Evolutionary conservation across 1,140 invertebrate species (phyloP), one percentile per base, ranked within the genome.

Genomic region (Drosophila watanabei): DNA sequence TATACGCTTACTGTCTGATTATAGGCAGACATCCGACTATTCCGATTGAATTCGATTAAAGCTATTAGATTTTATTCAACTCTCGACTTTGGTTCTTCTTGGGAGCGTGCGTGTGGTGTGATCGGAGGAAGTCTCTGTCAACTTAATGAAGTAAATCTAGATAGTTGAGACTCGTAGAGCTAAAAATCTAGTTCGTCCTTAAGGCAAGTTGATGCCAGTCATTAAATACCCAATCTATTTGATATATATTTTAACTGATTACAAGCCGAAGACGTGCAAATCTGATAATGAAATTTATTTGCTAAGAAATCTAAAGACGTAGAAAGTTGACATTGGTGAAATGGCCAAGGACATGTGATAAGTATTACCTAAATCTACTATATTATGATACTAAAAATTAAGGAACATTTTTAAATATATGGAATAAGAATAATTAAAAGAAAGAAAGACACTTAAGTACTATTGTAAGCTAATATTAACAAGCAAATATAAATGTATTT

Each of bases 1-100:
- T 51, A 66, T 56, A 58, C 56, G 33, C 48, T 63, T 63, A 63
- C 1, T 71, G 63, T 69, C 68, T 69, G 68, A 69, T 69, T 56
- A 56, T 13, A 32, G 10, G 18, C 49, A 71, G 68, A 71, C 64
- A 54, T 30, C 4, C 20, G 14, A 32, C 37, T 6, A 43, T 20
- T 18, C n/a, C 37, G 30, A 70, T 54, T 54, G 52, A 54, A 66
- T 18, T 30, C 30, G 61, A 70, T 70, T 70, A 70, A 66, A 70
- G 37, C n/a, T 64, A 37, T 64, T 69, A 39, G 16, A 16, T 35
- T 45, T 24, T 46, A 37, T 46, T 56, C 24, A 68, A 24, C 24
- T 46, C 33, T 66, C 4, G 35, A 71, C 63, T 69, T 71, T 71
- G 39, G 2, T 16, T 32, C 52, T 39, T 24, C 9, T 24, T 3